phyloP scores from a whole-genome alignment of 2,797 vertebrate species.

The Phataginus tetradactyla region DNA sequence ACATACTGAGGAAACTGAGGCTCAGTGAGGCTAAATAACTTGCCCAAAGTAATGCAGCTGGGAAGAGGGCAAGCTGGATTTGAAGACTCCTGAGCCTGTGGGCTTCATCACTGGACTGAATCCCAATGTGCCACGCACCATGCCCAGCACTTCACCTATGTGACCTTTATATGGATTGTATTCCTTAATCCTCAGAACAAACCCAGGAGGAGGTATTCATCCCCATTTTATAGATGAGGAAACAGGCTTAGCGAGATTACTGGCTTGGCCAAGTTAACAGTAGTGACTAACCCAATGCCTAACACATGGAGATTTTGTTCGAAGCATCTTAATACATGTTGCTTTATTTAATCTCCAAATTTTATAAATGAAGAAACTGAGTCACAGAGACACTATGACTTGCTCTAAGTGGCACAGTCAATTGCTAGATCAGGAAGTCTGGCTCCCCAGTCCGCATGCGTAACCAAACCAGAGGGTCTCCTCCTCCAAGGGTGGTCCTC shows the following conservation, averaged over 20 bases:
- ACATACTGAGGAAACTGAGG: background rate
- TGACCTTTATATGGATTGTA: background rate
- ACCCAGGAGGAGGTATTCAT: background rate
- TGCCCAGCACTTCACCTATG: background rate
- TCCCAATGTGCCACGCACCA: background rate
- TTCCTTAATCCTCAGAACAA: conserved; percentile 37
- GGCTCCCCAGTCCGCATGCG: background rate
- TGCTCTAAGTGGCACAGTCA: background rate
- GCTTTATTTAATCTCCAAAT: background rate
- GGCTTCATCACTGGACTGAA: background rate
- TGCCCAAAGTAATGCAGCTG: background rate
- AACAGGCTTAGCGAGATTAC: background rate
- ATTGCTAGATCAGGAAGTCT: background rate
- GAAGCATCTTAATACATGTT: background rate
- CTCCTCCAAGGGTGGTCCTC: background rate
- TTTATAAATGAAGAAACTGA: background rate
- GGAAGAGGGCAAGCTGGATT: background rate
- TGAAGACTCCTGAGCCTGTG: background rate
- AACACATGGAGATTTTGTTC: background rate
- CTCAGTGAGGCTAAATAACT: background rate
- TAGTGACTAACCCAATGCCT: background rate
- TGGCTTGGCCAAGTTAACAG: background rate
- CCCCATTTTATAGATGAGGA: background rate
- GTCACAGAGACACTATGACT: background rate
- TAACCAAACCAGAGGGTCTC: background rate